Base-by-base conservation (phyloP, 1,140 invertebrate genomes). In the Bombus haemorrhoidalis region DNA sequence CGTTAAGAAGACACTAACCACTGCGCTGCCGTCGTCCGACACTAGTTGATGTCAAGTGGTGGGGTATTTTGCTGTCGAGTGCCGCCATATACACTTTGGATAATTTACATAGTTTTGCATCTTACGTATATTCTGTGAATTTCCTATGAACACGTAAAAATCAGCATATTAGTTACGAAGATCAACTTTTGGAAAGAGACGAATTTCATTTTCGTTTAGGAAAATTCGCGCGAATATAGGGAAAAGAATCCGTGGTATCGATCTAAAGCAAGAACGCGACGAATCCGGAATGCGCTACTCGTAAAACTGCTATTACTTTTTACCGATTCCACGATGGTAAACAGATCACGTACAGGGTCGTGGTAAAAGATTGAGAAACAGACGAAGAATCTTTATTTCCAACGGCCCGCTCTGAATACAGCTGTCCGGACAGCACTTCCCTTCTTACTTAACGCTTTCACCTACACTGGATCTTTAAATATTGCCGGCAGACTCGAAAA, bases 351-450 rank as follows among this genome's bases (percentile, higher is more conserved):
- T 83, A 47, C 81, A 41, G 53, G 57, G 80, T 81, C 80, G 69
- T 32, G 59, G 71, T 82, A 82, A 82, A 74, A 82, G 81, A 82
- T 82, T 47, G 81, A 76, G 81, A 64, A 83, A 83, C 81, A 76
- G 59, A 66, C 75, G 59, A 34, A 62, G 73, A 77, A 83, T 83
- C 64, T 83, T 83, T 76, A 83, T 77, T 76, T 64, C 73, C 62
- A 76, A 53, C 43, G 62, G 73, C 18, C 18, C 34, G 32, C 39
- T 68, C 62, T 76, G 72, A 83, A 83, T 76, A 83, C 59, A 47
- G 37, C 18, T 47, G 69, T 66, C 32, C 18, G 39, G 34, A 39
- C 75, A 64, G 22, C 32, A 37, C 25, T 13, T 12, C 8, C 37
- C 10, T 25, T 13, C 34, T 37, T 25, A 12, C 6, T 78, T 64